Evolutionary conservation across 1,140 invertebrate species (phyloP).

Genomic region (Danaus melanippus): DNA sequence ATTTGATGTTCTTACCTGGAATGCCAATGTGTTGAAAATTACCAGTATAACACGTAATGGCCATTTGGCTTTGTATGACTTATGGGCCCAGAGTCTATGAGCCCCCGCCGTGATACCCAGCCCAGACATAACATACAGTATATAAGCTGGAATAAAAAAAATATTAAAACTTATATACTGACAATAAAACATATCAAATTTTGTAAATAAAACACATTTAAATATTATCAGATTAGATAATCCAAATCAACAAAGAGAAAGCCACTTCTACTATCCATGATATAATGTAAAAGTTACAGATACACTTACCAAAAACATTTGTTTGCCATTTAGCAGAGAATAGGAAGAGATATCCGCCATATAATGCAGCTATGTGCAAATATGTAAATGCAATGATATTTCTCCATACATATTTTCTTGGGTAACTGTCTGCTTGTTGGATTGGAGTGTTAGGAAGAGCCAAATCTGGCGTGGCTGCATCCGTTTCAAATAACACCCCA

Average conservation of each 20-base stretch:
- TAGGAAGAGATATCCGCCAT: conserved; percentile 86
- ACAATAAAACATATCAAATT: conserved; percentile 4
- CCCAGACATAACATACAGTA: conserved; percentile 80
- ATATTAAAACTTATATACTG: conserved; percentile 6
- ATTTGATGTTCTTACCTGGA: conserved; percentile 77
- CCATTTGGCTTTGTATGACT: conserved; percentile 93
- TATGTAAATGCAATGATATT: conserved; percentile 90
- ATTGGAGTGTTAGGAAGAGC: conserved; percentile 51
- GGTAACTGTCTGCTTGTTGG: conserved; percentile 64
- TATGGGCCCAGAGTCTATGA: conserved; percentile 95
- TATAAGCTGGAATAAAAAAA: conserved; percentile 69
- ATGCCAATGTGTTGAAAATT: conserved; percentile 87
- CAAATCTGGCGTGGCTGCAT: conserved; percentile 73
- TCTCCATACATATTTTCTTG: conserved; percentile 88
- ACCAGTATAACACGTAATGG: conserved; percentile 86
- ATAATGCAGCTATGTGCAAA: conserved; percentile 90
- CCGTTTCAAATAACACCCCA: conserved; percentile 78
- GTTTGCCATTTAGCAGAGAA: conserved; percentile 86
- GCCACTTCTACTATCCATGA: too few relatives aligned
- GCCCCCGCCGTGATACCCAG: conserved; percentile 94
- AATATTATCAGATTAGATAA: conserved; percentile 5
- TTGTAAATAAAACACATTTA: conserved; percentile 3
- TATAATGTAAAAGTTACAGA: too few relatives aligned
- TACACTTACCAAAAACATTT: conserved; percentile 80
- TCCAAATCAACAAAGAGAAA: conserved; percentile 6